phyloP scores from a whole-genome alignment of 2,113 vertebrate species.

The Collichthys lucidus region DNA sequence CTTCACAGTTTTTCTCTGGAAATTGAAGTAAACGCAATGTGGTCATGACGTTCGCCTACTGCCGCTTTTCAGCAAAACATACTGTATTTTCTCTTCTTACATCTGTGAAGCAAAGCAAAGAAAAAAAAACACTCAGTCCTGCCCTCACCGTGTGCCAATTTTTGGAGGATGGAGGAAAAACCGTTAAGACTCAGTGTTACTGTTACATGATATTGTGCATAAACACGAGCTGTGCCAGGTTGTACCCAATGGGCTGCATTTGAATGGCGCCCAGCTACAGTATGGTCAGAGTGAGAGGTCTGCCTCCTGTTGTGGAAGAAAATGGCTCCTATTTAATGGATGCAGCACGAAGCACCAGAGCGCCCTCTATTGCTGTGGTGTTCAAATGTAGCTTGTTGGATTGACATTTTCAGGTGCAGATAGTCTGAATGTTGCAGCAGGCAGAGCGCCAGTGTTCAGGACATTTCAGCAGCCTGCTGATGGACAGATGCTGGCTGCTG shows the following conservation, averaged over 20 bases:
- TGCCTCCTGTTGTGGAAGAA: constrained; percentile 60
- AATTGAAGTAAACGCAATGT: constrained; percentile 15
- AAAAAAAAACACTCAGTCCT: constrained; percentile 34
- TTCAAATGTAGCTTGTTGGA: constrained; percentile 18
- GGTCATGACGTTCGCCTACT: constrained; percentile 28
- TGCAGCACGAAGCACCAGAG: constrained; percentile 53
- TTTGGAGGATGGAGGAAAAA: constrained; percentile 67
- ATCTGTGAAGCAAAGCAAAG: constrained; percentile 50
- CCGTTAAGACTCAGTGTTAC: constrained; percentile 69
- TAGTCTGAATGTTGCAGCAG: constrained; percentile 30
- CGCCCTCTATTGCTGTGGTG: constrained; percentile 76
- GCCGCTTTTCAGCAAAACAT: constrained; percentile 38
- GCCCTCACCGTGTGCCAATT: constrained; percentile 66
- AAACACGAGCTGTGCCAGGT: constrained; percentile 69
- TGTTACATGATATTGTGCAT: constrained; percentile 70
- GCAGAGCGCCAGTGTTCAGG: constrained; percentile 37
- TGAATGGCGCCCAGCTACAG: constrained; percentile 52
- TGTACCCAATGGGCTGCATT: constrained; percentile 50
- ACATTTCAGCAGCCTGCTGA: constrained; percentile 51
- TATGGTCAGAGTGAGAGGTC: constrained; percentile 48
- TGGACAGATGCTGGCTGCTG: constrained; percentile 55
- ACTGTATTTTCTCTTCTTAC: constrained; percentile 40
- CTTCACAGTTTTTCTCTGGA: constrained; percentile 37
- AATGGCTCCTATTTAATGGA: constrained; percentile 73
- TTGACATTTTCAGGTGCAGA: constrained; percentile 5